A percentile compares a stretch with the other conserved stretches of the same genome.
phyloP scores from a whole-genome alignment of 2,888 invertebrate genomes.

The Gordius sp. region DNA sequence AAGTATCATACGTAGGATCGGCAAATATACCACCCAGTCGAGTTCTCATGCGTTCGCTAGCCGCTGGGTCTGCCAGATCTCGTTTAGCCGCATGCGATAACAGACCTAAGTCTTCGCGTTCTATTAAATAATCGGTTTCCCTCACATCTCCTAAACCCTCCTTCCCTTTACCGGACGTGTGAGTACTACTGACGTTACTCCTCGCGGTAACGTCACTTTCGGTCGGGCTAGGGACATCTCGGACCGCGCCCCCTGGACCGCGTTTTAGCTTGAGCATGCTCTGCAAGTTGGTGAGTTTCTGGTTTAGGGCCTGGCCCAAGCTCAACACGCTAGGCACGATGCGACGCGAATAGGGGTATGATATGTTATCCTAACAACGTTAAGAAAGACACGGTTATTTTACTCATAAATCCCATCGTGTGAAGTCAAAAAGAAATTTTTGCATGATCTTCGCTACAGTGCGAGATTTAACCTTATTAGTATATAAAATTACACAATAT shows the following conservation, averaged over 20 bases:
- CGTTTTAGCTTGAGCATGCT: neutral
- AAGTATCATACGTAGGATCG: neutral
- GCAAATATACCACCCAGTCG: slow-evolving; percentile 9
- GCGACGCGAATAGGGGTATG: neutral
- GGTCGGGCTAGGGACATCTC: no score
- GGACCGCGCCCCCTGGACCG: no score
- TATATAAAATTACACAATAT: no score
- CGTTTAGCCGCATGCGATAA: neutral
- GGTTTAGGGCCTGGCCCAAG: no score
- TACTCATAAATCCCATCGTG: no score
- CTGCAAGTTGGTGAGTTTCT: neutral
- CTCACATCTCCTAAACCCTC: neutral
- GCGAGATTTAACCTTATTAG: no score
- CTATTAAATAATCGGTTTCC: neutral
- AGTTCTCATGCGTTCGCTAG: neutral
- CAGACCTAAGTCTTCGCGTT: neutral
- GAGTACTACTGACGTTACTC: no score
- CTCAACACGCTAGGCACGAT: no score
- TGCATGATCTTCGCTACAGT: no score
- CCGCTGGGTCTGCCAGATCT: neutral
- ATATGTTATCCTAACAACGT: slow-evolving; percentile 10
- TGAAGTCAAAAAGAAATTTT: no score
- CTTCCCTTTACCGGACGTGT: neutral
- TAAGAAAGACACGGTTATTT: no score
- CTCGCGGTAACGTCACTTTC: no score